Conservation (phyloP, 2,888 invertebrate genomes). For the Philonicus albiceps region DNA sequence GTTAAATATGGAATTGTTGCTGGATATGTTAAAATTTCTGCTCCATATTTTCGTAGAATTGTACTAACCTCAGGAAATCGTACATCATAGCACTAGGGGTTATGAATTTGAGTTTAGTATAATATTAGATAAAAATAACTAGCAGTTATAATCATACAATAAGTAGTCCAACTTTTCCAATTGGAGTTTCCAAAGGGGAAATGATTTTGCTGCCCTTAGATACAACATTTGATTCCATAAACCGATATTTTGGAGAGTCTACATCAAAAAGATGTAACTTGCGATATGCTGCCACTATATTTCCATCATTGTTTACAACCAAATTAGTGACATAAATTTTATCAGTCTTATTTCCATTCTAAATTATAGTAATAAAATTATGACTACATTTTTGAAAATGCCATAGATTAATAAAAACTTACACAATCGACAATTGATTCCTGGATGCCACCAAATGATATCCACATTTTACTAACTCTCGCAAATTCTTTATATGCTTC, state of each 20-base stretch:
- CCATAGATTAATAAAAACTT: neutral
- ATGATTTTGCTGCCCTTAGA: conserved; percentile 74
- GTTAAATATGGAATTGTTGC: conserved; percentile 94
- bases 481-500: conserved; percentile 78
- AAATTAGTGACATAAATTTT: conserved; percentile 85
- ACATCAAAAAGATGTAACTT: conserved; percentile 96
- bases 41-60: conserved; percentile 77
- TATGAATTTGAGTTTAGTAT: too few species aligned
- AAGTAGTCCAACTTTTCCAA: conserved; percentile 81
- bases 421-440: conserved; percentile 65
- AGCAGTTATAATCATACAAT: conserved; percentile 62
- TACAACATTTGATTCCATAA: conserved; percentile 87
- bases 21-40: conserved; percentile 88
- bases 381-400: neutral
- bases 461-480: conserved; percentile 77
- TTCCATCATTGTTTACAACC: conserved; percentile 79
- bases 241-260: conserved; percentile 78
- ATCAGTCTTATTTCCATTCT: conserved; percentile 62
- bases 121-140: neutral
- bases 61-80: conserved; percentile 90
- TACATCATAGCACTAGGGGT: conserved; percentile 78
- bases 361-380: neutral
- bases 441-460: conserved; percentile 94
- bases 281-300: conserved; percentile 78
- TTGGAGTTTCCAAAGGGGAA: conserved; percentile 80